These are phyloP conservation scores for Drosophila mettleri DNA, from an alignment of 2,888 invertebrate species.

Conservation along the genomic window DNA sequence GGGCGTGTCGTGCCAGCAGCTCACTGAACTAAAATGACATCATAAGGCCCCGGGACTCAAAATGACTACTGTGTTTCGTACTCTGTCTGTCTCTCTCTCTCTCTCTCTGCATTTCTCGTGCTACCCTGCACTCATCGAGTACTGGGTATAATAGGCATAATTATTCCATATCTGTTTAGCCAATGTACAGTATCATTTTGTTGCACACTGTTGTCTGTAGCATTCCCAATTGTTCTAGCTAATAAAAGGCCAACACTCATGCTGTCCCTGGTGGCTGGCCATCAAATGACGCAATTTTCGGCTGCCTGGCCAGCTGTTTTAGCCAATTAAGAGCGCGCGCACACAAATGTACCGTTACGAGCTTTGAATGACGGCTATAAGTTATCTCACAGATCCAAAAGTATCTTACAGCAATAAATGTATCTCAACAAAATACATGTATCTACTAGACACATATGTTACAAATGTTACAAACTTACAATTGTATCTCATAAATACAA, in stretches of 20 bases:
- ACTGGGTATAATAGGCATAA: too few species aligned
- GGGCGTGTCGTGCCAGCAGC: conserved; percentile 42
- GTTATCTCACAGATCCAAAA: conserved; percentile 23
- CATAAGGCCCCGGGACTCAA: conserved; percentile 14
- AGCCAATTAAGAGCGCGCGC: conserved; percentile 12
- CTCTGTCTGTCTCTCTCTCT: too few species aligned
- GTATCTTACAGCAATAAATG: conserved; percentile 17
- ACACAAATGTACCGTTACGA: conserved; percentile 21
- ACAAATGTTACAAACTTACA: too few species aligned
- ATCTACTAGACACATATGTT: background rate
- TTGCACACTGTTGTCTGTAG: background rate
- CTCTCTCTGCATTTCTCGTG: too few species aligned
- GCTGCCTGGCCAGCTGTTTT: conserved; percentile 42
- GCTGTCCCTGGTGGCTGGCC: conserved; percentile 12
- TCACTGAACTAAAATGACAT: conserved; percentile 38
- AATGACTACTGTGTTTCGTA: background rate
- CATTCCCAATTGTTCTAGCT: background rate
- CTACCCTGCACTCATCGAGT: background rate
- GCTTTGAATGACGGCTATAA: conserved; percentile 42
- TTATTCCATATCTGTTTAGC: too few species aligned
- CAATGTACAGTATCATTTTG: background rate
- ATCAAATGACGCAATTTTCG: conserved; percentile 54
- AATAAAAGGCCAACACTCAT: background rate
- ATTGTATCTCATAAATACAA: background rate
- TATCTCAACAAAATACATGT: background rate